Conservation (phyloP, 1,140 invertebrate species). For the Phortica variegata region DNA sequence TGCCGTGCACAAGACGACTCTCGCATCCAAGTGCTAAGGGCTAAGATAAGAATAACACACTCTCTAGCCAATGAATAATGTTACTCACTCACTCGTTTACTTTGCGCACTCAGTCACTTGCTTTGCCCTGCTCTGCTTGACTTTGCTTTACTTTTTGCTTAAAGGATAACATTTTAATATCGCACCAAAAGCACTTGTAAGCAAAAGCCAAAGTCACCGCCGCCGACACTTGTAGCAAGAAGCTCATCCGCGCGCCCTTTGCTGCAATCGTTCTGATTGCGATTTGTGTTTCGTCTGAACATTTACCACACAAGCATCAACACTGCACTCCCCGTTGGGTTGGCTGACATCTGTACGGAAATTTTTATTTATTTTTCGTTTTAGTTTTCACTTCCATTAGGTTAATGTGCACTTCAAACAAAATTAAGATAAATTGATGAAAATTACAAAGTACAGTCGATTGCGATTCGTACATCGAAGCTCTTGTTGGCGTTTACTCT, state of each 20-base stretch:
- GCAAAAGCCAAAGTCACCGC: conserved; percentile 36
- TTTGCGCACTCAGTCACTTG: conserved; percentile 1
- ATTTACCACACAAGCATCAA: too few relatives aligned
- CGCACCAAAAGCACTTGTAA: conserved; percentile 36
- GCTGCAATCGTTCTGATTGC: background rate
- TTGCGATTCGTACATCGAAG: too few relatives aligned
- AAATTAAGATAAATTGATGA: conserved; percentile 57
- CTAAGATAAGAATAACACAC: too few relatives aligned
- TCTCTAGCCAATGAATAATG: too few relatives aligned
- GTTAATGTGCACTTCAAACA: conserved; percentile 56
- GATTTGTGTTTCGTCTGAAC: too few relatives aligned
- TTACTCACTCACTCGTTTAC: background rate
- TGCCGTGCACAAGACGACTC: too few relatives aligned
- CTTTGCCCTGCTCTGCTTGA: too few relatives aligned
- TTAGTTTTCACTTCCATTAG: conserved; percentile 52
- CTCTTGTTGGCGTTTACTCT: too few relatives aligned
- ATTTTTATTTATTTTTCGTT: conserved; percentile 12
- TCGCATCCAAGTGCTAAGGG: too few relatives aligned
- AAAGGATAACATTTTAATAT: conserved; percentile 54
- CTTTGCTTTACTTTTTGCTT: too few relatives aligned
- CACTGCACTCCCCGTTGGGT: too few relatives aligned
- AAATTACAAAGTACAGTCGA: conserved; percentile 56
- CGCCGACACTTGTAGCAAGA: conserved; percentile 7
- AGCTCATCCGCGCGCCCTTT: conserved; percentile 1
- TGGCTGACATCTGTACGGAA: too few relatives aligned